Evolutionary conservation across 2,888 invertebrate genomes (phyloP), one percentile per base, ranked within the genome.

Genomic region (Xanthorhoe spadicearia): DNA sequence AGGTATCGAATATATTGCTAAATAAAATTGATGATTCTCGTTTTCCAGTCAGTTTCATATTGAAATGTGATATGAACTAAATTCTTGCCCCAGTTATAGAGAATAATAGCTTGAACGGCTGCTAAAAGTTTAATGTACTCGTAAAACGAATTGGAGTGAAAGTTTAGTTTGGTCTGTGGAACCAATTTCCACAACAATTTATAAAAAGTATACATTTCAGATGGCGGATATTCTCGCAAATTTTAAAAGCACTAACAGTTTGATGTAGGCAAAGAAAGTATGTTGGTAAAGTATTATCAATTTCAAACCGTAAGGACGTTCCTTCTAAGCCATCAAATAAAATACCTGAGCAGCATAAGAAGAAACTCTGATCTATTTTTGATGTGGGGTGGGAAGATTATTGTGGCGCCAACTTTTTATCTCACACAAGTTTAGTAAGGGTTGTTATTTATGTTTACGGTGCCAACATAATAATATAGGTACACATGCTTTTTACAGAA

Each of bases 21-120:
- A 72, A 77, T 75, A 75, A 78, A 82, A 79, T 77, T 74, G 75
- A 79, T 78, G 77, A 80, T 77, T 76, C 75, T 77, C 71, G 75
- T 79, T 78, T 77, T 74, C 69, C 50, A 43, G 38, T 51, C 77
- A 66, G 77, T 72, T 76, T 80, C 77, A 78, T 81, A 80, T 82
- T 67, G 83, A 77, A 81, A 73, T 74, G 72, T 71, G 74, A 73
- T 78, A 76, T 74, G 78, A 76, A 76, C 73, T 73, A 15, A 52
- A 65, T 56, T 61, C 64, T 35, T 59, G 57, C 19, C 23, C 52
- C 55, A 50, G 32, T 46, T 60, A 49, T 17, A 51, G 38, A 43
- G 38, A 9, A 43, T 43, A 43, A 43, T 13, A 43, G 38, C 38
- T 43, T 43, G 10, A 43, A 10, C 38, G 2, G 10, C 13, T 43